phyloP scores from a whole-genome alignment of 92 coral and sea anemone genomes.

The Epizoanthus stellaris region DNA sequence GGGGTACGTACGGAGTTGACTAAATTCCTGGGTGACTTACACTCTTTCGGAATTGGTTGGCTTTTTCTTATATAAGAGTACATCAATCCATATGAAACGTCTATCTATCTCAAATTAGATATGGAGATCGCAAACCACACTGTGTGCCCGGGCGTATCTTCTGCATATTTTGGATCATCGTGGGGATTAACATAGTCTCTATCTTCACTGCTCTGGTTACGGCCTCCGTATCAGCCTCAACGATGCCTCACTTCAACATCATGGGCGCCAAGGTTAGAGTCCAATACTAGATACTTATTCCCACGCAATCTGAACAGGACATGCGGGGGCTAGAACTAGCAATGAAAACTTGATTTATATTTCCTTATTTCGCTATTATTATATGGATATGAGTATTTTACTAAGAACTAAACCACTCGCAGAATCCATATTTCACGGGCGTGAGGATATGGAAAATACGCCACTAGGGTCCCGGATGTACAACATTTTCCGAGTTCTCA shows the following conservation, averaged over 20 bases:
- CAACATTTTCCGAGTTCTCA: no score
- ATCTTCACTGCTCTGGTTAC: slow-evolving; percentile 91
- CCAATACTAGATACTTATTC: background rate
- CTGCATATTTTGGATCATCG: slow-evolving; percentile 92
- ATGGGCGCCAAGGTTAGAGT: slow-evolving; percentile 84
- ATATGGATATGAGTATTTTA: no score
- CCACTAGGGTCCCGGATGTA: no score
- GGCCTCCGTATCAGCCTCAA: slow-evolving; percentile 84
- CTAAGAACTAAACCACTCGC: no score
- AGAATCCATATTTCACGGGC: no score
- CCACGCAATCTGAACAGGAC: no score
- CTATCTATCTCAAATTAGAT: slow-evolving; percentile 47
- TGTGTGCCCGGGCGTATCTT: slow-evolving; percentile 85
- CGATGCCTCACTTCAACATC: slow-evolving; percentile 58
- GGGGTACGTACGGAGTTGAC: no score
- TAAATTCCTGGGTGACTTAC: no score
- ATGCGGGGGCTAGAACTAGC: no score
- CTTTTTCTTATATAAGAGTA: background rate
- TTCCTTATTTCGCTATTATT: no score
- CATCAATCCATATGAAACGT: background rate
- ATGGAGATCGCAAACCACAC: slow-evolving; percentile 92
- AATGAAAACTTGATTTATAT: no score
- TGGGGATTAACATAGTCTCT: slow-evolving; percentile 82
- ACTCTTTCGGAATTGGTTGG: background rate
- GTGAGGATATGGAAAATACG: no score